A percentile compares a stretch with the other conserved stretches of the same genome.
phyloP scores from a whole-genome alignment of 2,113 vertebrate genomes.

The Glaucomys volans region DNA sequence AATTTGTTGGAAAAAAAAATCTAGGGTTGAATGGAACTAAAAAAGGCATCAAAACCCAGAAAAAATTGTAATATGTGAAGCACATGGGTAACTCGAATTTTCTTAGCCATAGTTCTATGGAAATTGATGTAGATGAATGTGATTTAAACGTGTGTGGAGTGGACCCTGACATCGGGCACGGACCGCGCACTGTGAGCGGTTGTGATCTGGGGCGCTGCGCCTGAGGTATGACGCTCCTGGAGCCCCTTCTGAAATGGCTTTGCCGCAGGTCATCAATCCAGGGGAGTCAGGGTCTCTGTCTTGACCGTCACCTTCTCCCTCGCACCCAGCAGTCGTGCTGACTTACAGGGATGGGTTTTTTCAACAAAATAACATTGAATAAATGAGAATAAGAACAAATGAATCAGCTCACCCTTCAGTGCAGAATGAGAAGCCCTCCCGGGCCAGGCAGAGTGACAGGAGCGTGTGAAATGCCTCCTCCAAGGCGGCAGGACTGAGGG shows the following conservation, averaged over 20 bases:
- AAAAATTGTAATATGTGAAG: background rate
- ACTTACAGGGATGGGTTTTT: background rate
- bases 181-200: background rate
- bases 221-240: background rate
- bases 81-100: background rate
- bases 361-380: slow-evolving; percentile 5
- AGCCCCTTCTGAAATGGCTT: background rate
- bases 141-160: background rate
- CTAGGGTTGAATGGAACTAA: background rate
- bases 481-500: background rate
- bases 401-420: background rate
- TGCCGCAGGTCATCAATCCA: background rate
- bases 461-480: background rate
- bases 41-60: background rate
- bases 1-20: slow-evolving; percentile 26
- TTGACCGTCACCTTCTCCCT: background rate
- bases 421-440: background rate
- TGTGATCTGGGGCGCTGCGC: background rate
- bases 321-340: background rate
- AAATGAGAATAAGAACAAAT: background rate
- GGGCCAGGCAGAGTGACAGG: background rate
- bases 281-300: background rate
- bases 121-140: background rate
- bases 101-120: background rate
- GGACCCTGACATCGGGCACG: background rate